Percentiles rank a stretch among this genome's conserved stretches.
Evolutionary conservation across 92 coral and sea anemone genomes (phyloP).

Genomic region (Actinostola sp.): DNA sequence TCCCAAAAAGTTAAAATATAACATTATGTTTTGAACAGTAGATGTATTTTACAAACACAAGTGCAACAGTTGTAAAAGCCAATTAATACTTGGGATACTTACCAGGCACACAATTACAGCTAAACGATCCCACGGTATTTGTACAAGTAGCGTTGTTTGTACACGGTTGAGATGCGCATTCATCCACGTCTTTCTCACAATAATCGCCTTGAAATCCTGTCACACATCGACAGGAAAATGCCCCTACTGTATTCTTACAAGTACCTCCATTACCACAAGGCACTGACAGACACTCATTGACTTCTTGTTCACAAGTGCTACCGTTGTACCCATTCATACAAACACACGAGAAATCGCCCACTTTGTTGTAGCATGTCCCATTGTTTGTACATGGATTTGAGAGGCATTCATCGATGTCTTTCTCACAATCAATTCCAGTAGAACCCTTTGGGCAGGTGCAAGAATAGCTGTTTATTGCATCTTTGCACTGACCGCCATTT

Average conservation of each 20-base stretch:
- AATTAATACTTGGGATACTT: background rate
- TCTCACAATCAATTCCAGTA: conserved; percentile 10
- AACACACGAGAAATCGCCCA: conserved; percentile 41
- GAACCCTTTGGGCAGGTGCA: conserved; percentile 23
- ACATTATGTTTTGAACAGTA: too few relatives aligned
- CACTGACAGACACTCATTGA: conserved; percentile 49
- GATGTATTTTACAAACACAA: too few relatives aligned
- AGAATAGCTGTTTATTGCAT: conserved; percentile 6
- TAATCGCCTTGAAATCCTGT: conserved; percentile 58
- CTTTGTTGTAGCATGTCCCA: conserved; percentile 49
- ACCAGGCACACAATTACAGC: conserved; percentile 13
- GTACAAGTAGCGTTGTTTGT: conserved; percentile 40
- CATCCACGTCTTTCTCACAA: conserved; percentile 60
- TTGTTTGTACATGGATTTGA: conserved; percentile 53
- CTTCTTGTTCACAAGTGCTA: conserved; percentile 40
- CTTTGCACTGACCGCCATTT: conserved; percentile 13
- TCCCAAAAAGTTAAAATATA: too few relatives aligned
- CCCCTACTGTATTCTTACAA: conserved; percentile 51
- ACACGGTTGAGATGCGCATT: conserved; percentile 48
- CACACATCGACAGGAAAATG: conserved; percentile 56
- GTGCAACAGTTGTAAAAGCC: background rate
- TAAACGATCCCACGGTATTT: conserved; percentile 14
- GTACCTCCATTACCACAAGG: conserved; percentile 73
- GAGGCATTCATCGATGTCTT: conserved; percentile 58
- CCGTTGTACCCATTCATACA: conserved; percentile 57